Base-by-base conservation (phyloP, 2,888 invertebrate genomes). In the Villa cingulata region DNA sequence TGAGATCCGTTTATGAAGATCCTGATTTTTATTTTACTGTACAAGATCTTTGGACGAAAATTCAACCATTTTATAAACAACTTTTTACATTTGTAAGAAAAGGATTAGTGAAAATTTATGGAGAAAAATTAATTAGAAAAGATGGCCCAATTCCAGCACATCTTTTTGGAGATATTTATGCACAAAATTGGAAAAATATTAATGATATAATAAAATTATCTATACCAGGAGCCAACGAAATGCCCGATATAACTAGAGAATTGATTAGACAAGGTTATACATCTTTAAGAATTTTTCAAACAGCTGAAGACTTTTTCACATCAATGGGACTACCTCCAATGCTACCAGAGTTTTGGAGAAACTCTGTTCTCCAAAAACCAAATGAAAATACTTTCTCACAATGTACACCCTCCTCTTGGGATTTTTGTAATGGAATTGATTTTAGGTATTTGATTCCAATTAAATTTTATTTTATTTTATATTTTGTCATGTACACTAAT, bases 101-200 rank as follows among this genome's bases (percentile, higher is more conserved):
- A 32, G 78, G 78, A 53, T 65, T 91, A 19, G 70, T 75, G 9
- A 72, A 75, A 45, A 62, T 75, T 38, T 85, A 86, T 55, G 81
- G 82, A 0, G 73, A 74, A 19, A 70, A 72, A 41, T 71, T 62
- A 1, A 65, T 82, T 1, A 65, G 78, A 19, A 64, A 70, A 4
- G 81, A 83, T 49, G 87, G 88, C 0, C 86, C 88, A 0, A 77
- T 92, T 46, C 90, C 91, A 0, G 86, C 86, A 0, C 90, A 91
- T 71, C 62, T 91, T 15, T 63, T 91, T 15, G 90, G 89, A 15
- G 85, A 87, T 65, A 79, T 87, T 77, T 88, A 87, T 87, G 81
- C 81, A 0, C 87, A 88, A 62, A 81, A 81, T 57, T 88, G 87
- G 87, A 79, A 79, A 54, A 79, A 80, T 15, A 76, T 87, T 41